Percentiles rank a stretch among this genome's conserved stretches.
Conservation (phyloP, 2,113 vertebrate genomes). For the Taurulus bubalis region DNA sequence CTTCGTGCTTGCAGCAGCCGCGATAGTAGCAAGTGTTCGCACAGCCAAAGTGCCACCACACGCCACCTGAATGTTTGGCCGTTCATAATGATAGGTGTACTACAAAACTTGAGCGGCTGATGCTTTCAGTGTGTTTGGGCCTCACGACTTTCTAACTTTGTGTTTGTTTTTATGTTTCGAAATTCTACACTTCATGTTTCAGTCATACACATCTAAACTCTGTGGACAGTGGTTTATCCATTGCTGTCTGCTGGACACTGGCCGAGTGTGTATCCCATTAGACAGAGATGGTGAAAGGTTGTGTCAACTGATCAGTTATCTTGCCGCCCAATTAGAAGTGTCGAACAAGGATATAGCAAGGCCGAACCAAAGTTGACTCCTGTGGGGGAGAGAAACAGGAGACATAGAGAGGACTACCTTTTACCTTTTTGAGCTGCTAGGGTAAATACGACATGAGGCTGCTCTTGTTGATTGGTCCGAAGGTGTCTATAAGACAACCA, state of each 20-base stretch:
- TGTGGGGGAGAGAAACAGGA: neutral
- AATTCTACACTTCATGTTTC: neutral
- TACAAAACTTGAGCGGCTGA: too few relatives aligned
- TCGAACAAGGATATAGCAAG: conserved; percentile 29
- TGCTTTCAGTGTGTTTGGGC: neutral
- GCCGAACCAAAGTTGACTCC: conserved; percentile 37
- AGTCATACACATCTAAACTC: neutral
- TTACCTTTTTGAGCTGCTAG: conserved; percentile 18
- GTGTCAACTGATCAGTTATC: conserved; percentile 47
- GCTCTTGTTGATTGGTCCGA: conserved; percentile 52
- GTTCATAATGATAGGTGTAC: neutral
- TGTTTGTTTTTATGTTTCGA: neutral
- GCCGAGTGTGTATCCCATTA: conserved; percentile 46
- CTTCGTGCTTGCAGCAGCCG: neutral
- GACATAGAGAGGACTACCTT: conserved; percentile 9
- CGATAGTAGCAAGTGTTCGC: neutral
- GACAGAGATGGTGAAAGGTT: conserved; percentile 39
- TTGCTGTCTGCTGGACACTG: neutral
- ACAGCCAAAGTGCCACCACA: neutral
- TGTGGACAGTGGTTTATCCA: conserved; percentile 1
- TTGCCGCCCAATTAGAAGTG: conserved; percentile 63
- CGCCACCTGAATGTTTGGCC: neutral
- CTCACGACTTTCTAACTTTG: neutral
- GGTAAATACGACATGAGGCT: conserved; percentile 24
- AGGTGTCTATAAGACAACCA: conserved; percentile 49